These are phyloP conservation scores for Carcinoscorpius rotundicauda DNA, from an alignment of 1,140 invertebrate genomes.

Conservation along the genomic window DNA sequence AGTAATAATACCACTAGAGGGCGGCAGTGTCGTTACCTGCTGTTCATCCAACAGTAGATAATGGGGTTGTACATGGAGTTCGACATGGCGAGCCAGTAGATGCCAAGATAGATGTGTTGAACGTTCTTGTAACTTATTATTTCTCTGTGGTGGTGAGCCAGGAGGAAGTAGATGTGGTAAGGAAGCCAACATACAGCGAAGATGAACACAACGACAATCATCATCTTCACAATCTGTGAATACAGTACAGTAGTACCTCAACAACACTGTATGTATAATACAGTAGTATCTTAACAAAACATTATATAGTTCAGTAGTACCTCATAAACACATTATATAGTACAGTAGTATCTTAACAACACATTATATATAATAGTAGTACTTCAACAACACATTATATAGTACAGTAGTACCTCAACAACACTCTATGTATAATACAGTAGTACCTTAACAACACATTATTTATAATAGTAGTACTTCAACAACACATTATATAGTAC, in stretches of 20 bases:
- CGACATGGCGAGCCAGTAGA: constrained; percentile 91
- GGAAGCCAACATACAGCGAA: constrained; percentile 86
- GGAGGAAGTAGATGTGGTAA: constrained; percentile 79
- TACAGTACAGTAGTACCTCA: background rate
- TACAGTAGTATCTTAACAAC: no score
- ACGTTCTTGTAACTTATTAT: constrained; percentile 60
- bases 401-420: no score
- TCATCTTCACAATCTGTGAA: constrained; percentile 85
- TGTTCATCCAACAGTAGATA: constrained; percentile 92
- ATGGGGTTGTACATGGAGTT: constrained; percentile 93
- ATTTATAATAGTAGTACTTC: no score
- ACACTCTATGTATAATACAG: no score
- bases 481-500: constrained; percentile 6
- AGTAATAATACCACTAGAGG: no score
- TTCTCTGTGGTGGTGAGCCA: constrained; percentile 62
- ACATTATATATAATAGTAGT: no score
- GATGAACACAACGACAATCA: constrained; percentile 64
- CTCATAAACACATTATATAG: no score
- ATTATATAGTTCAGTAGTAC: no score
- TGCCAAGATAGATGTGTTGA: constrained; percentile 78
- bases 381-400: no score
- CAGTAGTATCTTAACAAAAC: no score
- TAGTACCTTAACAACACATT: no score
- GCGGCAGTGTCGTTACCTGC: constrained; percentile 48
- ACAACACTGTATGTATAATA: no score